These are phyloP conservation scores for Danaus melanippus DNA, from an alignment of 1,140 invertebrate genomes.

Conservation along the genomic window DNA sequence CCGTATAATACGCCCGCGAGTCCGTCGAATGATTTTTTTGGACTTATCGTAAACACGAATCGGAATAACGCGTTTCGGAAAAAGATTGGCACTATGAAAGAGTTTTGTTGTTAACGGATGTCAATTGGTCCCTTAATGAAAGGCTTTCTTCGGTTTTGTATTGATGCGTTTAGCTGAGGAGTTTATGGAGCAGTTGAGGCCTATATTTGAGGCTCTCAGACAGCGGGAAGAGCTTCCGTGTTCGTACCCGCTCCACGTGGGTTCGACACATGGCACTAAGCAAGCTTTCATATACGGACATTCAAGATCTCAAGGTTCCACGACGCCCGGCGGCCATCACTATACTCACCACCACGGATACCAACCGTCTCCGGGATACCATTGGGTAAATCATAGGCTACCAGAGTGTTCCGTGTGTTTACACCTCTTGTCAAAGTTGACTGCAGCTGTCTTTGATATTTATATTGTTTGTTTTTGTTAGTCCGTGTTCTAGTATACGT, in stretches of 20 bases:
- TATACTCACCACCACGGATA: constrained; percentile 67
- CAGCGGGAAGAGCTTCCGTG: constrained; percentile 89
- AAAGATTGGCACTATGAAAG: constrained; percentile 69
- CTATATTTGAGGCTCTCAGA: constrained; percentile 92
- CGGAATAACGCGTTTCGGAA: constrained; percentile 45
- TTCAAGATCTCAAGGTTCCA: constrained; percentile 67
- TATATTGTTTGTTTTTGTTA: constrained; percentile 39
- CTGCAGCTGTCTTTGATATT: constrained; percentile 40
- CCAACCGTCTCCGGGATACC: constrained; percentile 64
- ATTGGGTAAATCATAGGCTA: constrained; percentile 67
- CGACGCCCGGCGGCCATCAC: constrained; percentile 61
- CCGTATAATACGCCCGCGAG: constrained; percentile 48
- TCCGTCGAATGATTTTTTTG: constrained; percentile 51
- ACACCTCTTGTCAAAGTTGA: constrained; percentile 19
- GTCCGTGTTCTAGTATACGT: constrained; percentile 20
- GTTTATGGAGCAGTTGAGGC: constrained; percentile 93
- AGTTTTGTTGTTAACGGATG: constrained; percentile 37
- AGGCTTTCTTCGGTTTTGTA: constrained; percentile 56
- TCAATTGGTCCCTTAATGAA: constrained; percentile 53
- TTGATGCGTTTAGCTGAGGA: constrained; percentile 84
- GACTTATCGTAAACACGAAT: constrained; percentile 46
- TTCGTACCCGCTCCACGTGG: constrained; percentile 89
- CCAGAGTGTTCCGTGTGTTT: constrained; percentile 42
- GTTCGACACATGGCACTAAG: constrained; percentile 73
- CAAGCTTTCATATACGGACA: constrained; percentile 72